Evolutionary conservation across 2,113 vertebrate species (phyloP).

Genomic region (Amblyopsis rosae): DNA sequence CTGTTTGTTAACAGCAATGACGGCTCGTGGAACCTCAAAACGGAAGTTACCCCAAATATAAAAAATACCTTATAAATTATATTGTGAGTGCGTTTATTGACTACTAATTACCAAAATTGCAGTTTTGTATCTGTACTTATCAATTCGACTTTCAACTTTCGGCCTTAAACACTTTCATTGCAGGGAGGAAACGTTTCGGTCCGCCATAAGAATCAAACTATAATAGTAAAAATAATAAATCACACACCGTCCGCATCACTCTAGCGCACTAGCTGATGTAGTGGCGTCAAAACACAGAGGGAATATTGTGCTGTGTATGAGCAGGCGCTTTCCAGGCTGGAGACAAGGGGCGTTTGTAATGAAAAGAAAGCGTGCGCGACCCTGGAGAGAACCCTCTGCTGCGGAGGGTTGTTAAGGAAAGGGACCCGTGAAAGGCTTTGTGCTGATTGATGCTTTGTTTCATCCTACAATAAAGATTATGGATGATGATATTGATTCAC

Average conservation of each 20-base stretch:
- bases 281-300: slow-evolving; percentile 25
- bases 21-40: too few relatives aligned
- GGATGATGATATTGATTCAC: slow-evolving; percentile 75
- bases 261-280: slow-evolving; percentile 19
- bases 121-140: too few relatives aligned
- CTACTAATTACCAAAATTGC: too few relatives aligned
- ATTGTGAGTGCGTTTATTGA: too few relatives aligned
- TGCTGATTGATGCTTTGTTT: slow-evolving; percentile 75
- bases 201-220: not conserved
- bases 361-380: slow-evolving; percentile 43
- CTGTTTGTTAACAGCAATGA: too few relatives aligned
- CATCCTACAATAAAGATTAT: slow-evolving; percentile 78
- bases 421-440: slow-evolving; percentile 63
- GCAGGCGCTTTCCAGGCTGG: slow-evolving; percentile 30
- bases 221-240: too few relatives aligned
- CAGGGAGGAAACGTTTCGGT: slow-evolving; percentile 29
- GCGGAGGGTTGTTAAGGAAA: slow-evolving; percentile 59
- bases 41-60: too few relatives aligned
- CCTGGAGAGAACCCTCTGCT: slow-evolving; percentile 57
- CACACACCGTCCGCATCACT: too few relatives aligned
- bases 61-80: too few relatives aligned
- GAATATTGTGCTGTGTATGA: slow-evolving; percentile 37
- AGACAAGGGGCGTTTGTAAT: slow-evolving; percentile 29
- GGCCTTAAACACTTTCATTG: slow-evolving; percentile 13
- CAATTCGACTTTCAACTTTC: too few relatives aligned